phyloP scores from a whole-genome alignment of 2,113 vertebrate genomes.

The Odocoileus virginianus region DNA sequence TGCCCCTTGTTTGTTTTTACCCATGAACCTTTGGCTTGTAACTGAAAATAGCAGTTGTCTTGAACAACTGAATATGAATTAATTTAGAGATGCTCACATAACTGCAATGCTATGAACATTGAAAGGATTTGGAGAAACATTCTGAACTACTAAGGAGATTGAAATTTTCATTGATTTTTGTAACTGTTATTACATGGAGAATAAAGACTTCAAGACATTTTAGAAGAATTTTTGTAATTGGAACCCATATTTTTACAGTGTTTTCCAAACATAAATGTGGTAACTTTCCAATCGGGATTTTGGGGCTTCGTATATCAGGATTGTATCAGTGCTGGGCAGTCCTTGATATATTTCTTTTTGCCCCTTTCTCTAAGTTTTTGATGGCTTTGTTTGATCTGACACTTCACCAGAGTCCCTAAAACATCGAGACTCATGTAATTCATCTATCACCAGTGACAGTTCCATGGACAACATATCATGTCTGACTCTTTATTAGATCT shows the following conservation, averaged over 20 bases:
- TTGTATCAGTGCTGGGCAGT: neutral
- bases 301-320: neutral
- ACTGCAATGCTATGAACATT: neutral
- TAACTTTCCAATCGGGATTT: neutral
- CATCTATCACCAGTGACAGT: conserved; percentile 50
- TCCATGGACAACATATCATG: conserved; percentile 47
- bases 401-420: conserved; percentile 39
- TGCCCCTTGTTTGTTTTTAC: conserved; percentile 18
- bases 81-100: neutral
- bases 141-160: neutral
- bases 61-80: neutral
- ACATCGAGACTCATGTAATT: conserved; percentile 45
- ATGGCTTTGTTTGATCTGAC: conserved; percentile 56
- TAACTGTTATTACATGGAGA: neutral
- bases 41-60: neutral
- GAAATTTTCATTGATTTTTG: neutral
- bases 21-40: neutral
- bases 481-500: conserved; percentile 49
- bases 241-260: neutral
- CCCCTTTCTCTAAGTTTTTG: conserved; percentile 26
- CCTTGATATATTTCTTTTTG: conserved; percentile 42
- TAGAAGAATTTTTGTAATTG: conserved; percentile 22
- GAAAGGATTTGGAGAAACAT: neutral
- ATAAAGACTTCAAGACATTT: conserved; percentile 16
- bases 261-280: neutral